Base-by-base conservation (phyloP, 1,140 invertebrate species). In the Drosophila burlai region DNA sequence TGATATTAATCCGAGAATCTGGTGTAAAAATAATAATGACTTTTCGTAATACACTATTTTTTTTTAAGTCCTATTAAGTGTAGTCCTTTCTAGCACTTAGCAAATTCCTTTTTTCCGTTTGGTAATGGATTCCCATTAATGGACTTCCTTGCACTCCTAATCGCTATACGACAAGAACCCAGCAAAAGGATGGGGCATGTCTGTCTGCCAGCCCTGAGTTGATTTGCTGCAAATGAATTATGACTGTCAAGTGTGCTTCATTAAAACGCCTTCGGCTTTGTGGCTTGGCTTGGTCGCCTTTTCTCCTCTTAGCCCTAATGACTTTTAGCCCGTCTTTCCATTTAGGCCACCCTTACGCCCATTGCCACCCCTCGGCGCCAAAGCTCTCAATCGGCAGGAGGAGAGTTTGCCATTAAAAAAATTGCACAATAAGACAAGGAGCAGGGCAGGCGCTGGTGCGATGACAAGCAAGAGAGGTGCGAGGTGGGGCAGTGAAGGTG, bases 231-330 rank as follows among this genome's bases (percentile, higher is more conserved):
- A 87, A 87, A 87, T 68, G 83, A 84, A 90, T 87, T 87, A 87
- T 87, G 78, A 84, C 77, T 87, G 73, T 84, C 68, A 87, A 87
- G 85, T 68, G 85, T 74, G 75, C 85, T 87, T 87, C 84, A 87
- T 87, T 87, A 87, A 87, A 89, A 87, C 69, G 84, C 84, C 81
- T 76, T 50, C 42, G 74, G 84, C 84, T 83, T 83, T 89, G 82
- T 68, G 73, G 66, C 50, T 42, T 72, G 36, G 29, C 50, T 47
- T 47, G 60, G 83, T 72, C 63, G 83, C 73, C 80, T 89, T 78
- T 78, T 77, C 45, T 76, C 43, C 68, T 63, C 72, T 76, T 80
- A 87, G 64, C 76, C 71, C 78, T 87, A 87, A 90, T 87, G 85
- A 87, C 84, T 87, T 90, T 81, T 76, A 38, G 76, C 73, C 57